Evolutionary conservation across 2,888 invertebrate genomes (phyloP).

Genomic region (Gortyna flavago): DNA sequence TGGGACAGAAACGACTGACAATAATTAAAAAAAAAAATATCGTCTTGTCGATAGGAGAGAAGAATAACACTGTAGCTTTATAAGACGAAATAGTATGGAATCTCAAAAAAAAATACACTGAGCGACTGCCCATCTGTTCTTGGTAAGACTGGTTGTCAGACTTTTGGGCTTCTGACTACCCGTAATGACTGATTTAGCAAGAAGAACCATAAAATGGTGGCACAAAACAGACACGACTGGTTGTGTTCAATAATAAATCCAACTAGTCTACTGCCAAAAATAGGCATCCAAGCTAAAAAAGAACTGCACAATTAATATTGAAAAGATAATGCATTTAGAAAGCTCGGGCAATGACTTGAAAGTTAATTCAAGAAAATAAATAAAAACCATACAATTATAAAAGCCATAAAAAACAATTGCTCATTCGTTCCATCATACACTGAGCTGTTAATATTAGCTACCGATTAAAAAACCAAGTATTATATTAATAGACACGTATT

Average conservation of each 20-base stretch:
- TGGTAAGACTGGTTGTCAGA: neutral
- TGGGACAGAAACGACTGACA: no score
- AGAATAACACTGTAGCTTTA: neutral
- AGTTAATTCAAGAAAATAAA: neutral
- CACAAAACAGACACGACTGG: neutral
- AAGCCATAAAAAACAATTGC: neutral
- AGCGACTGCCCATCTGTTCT: neutral
- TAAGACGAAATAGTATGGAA: neutral
- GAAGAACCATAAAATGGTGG: neutral
- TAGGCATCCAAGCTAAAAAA: neutral
- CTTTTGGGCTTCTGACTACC: neutral
- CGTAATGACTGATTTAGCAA: neutral
- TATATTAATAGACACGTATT: constrained; percentile 10
- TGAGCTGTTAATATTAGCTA: neutral
- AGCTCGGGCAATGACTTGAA: neutral
- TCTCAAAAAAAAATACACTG: neutral
- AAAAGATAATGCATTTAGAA: constrained; percentile 4
- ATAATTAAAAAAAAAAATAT: no score
- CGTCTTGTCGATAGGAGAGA: no score
- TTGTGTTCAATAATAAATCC: constrained; percentile 3
- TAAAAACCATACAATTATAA: neutral
- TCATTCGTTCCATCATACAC: neutral
- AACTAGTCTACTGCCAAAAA: neutral
- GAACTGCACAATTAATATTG: neutral
- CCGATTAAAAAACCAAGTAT: constrained; percentile 7